phyloP scores from a whole-genome alignment of 2,888 invertebrate genomes.

The Drosophila buzzatii region DNA sequence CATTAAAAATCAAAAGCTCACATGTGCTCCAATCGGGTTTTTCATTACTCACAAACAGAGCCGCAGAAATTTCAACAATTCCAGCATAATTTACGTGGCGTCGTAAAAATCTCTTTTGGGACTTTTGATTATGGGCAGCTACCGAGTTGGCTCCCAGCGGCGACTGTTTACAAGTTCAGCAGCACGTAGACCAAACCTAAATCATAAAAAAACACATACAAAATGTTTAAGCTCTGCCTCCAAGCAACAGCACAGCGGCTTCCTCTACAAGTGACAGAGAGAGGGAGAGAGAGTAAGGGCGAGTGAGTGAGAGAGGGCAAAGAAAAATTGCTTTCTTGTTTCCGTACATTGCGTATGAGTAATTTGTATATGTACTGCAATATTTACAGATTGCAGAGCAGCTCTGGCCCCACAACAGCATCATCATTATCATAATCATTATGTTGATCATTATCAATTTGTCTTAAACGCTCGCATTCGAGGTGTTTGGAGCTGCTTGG shows the following conservation, averaged over 20 bases:
- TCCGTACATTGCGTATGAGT: conserved; percentile 60
- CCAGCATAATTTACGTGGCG: conserved; percentile 47
- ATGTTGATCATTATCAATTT: conserved; percentile 31
- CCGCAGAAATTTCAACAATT: conserved; percentile 17
- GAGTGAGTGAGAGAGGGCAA: neutral
- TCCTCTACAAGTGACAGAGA: neutral
- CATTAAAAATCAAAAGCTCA: conserved; percentile 12
- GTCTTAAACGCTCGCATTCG: conserved; percentile 15
- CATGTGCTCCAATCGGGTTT: conserved; percentile 12
- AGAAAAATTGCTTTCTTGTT: conserved; percentile 19
- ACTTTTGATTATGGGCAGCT: conserved; percentile 17
- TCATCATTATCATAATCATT: conserved; percentile 21
- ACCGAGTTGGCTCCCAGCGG: conserved; percentile 27
- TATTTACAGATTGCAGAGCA: conserved; percentile 36
- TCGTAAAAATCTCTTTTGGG: conserved; percentile 19
- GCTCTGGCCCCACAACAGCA: conserved; percentile 1
- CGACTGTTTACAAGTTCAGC: conserved; percentile 38
- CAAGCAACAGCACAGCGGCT: conserved; percentile 4
- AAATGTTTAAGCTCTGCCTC: conserved; percentile 38
- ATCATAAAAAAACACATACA: conserved; percentile 22
- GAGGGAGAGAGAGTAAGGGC: neutral
- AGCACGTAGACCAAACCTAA: conserved; percentile 62
- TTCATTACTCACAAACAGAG: neutral
- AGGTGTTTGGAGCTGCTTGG: conserved; percentile 9
- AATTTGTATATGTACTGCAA: conserved; percentile 45